Evolutionary conservation across 2,113 vertebrate species (phyloP).

Genomic region (Peromyscus californicus): DNA sequence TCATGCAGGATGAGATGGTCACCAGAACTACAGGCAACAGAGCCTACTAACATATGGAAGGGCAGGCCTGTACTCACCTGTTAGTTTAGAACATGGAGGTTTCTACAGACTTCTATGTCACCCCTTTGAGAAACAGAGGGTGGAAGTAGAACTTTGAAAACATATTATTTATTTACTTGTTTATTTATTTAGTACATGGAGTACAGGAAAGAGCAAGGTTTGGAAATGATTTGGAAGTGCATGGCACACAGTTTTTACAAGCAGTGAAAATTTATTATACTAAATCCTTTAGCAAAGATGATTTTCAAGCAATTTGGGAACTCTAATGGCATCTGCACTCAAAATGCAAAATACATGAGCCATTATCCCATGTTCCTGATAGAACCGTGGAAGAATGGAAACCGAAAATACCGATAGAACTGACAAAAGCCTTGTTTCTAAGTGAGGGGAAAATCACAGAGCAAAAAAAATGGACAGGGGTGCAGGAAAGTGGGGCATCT

Average conservation of each 20-base stretch:
- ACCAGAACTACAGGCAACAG: neutral
- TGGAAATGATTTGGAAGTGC: neutral
- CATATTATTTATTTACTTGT: neutral
- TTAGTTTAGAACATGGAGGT: neutral
- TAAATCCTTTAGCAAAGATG: neutral
- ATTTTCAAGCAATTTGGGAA: conserved; percentile 25
- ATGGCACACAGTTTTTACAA: neutral
- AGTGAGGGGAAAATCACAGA: neutral
- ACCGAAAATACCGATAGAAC: neutral
- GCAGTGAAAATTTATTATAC: neutral
- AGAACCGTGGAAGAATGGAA: neutral
- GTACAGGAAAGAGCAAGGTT: neutral
- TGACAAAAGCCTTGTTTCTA: neutral
- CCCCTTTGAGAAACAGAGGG: neutral
- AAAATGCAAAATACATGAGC: neutral
- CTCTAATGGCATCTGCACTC: neutral
- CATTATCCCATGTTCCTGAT: neutral
- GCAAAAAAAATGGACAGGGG: neutral
- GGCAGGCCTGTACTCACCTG: neutral
- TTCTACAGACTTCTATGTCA: neutral
- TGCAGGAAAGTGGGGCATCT: neutral
- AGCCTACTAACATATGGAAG: neutral
- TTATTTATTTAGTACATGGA: neutral
- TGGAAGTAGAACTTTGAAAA: neutral
- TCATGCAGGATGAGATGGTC: neutral